phyloP scores from a whole-genome alignment of 2,113 vertebrate species.

The Pelobates fuscus region DNA sequence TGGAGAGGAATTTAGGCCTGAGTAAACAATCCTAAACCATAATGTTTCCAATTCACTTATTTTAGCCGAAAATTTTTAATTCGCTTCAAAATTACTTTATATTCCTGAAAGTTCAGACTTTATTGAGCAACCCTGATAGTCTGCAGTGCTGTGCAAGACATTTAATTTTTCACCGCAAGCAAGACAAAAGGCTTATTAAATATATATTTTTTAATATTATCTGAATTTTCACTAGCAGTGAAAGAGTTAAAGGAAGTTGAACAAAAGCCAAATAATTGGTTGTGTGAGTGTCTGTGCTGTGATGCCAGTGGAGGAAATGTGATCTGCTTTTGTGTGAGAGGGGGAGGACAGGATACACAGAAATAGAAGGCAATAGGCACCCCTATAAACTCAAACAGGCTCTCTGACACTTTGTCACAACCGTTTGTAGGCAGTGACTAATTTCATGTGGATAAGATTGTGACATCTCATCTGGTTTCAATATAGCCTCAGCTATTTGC shows the following conservation, averaged over 20 bases:
- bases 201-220: no score
- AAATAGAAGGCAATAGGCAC: constrained; percentile 37
- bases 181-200: no score
- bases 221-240: background rate
- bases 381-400: background rate
- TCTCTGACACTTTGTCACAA: background rate
- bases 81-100: no score
- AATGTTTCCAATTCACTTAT: no score
- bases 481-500: background rate
- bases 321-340: constrained; percentile 18
- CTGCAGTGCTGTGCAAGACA: no score
- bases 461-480: background rate
- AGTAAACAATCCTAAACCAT: no score
- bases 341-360: constrained; percentile 34
- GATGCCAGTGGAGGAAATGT: constrained; percentile 41
- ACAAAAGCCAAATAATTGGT: constrained; percentile 27
- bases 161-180: no score
- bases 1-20: no score
- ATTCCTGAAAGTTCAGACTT: no score
- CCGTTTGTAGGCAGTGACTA: background rate
- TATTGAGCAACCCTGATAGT: no score
- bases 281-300: constrained; percentile 27
- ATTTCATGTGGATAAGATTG: background rate
- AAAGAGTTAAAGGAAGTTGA: constrained; percentile 43
- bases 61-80: no score